Base-by-base conservation (phyloP, 2,888 invertebrate species). In the Marasmarcha lunaedactyla region DNA sequence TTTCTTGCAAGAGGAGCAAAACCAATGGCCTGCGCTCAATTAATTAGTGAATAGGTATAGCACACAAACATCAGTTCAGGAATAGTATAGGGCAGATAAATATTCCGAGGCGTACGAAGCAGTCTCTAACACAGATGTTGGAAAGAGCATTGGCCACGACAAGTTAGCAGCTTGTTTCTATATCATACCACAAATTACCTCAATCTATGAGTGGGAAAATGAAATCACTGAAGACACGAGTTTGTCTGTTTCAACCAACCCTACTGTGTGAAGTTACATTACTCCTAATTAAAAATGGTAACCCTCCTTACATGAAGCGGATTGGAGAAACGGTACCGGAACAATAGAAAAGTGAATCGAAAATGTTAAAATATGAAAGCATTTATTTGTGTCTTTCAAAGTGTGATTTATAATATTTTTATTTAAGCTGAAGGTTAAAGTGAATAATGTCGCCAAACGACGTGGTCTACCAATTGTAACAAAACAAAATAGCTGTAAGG, bases 131-230 rank as follows among this genome's bases (percentile, higher is more conserved):
- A 87, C 88, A 46, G 90, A 90, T 39, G 89, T 92, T 0, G 97
- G 93, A 0, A 94, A 92, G 66, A 90, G 88, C 44, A 71, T 97
- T 38, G 93, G 93, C 0, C 89, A 86, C 51, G 91, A 88, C 33
- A 93, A 94, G 60, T 68, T 97, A 34, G 97, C 96, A 1, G 98
- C 97, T 0, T 98, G 98, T 72, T 96, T 98, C 1, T 98, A 98
- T 62, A 93, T 98, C 35, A 88, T 98, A 44, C 97, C 97, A 0
- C 89, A 91, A 64, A 81, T 98, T 12, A 93, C 89, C 1, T 98
- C 97, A 0, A 87, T 98, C 70, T 97, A 97, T 62, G 89, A 93
- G 71, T 98, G 97, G 97, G 90, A 97, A 64, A 89, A 89, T 39
- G 90, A 94, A 73, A 87, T 97, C 2, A 90, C 93, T 58, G 95